Conservation (phyloP, 2,888 invertebrate species). For the Acleris sparsana region DNA sequence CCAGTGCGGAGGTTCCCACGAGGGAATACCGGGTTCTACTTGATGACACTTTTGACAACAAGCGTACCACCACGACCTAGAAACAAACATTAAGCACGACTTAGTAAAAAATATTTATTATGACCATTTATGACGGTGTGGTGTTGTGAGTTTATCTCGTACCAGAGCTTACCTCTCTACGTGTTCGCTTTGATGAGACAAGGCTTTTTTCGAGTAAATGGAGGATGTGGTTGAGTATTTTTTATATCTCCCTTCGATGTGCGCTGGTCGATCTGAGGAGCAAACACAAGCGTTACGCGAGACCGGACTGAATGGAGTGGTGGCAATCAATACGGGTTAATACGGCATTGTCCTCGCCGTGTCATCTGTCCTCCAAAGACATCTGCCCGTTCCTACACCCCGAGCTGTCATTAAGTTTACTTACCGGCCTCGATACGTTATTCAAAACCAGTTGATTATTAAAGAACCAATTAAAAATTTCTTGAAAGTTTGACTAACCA, state of each 20-base stretch:
- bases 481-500: slow-evolving; percentile 11
- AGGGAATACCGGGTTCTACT: slow-evolving; percentile 87
- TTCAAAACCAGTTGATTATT: slow-evolving; percentile 32
- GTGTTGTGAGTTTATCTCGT: background rate
- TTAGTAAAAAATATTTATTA: background rate
- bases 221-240: slow-evolving; percentile 81
- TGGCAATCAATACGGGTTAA: slow-evolving; percentile 54
- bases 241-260: slow-evolving; percentile 79
- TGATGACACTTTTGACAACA: slow-evolving; percentile 91
- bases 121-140: background rate
- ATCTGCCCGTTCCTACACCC: slow-evolving; percentile 34
- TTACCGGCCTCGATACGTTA: slow-evolving; percentile 24
- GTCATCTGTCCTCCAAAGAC: slow-evolving; percentile 42
- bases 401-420: slow-evolving; percentile 29
- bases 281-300: slow-evolving; percentile 49
- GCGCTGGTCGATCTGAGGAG: slow-evolving; percentile 73
- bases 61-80: slow-evolving; percentile 92
- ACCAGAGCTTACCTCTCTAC: slow-evolving; percentile 70
- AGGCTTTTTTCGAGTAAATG: slow-evolving; percentile 77
- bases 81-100: slow-evolving; percentile 43
- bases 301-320: slow-evolving; percentile 46
- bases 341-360: slow-evolving; percentile 36
- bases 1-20: slow-evolving; percentile 93
- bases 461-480: slow-evolving; percentile 22
- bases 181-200: slow-evolving; percentile 77